Conservation (phyloP, 2,888 invertebrate species). For the Latrodectus elegans region DNA sequence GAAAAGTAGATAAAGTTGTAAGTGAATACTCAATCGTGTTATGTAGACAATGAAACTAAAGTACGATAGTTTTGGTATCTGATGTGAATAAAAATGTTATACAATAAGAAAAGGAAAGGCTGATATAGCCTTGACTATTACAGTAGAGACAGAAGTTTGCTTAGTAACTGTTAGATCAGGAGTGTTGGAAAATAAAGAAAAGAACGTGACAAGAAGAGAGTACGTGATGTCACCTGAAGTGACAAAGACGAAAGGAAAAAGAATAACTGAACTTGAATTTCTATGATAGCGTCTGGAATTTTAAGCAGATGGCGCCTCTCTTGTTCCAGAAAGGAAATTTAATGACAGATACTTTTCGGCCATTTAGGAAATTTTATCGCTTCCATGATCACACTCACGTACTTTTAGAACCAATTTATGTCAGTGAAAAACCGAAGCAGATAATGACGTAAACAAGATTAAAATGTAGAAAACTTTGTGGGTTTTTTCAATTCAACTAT, state of each 20-base stretch:
- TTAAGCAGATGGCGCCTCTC: constrained; percentile 18
- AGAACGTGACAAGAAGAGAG: constrained; percentile 11
- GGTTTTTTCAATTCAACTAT: constrained; percentile 21
- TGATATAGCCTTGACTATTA: constrained; percentile 41
- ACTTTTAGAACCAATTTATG: constrained; percentile 12
- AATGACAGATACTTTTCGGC: neutral
- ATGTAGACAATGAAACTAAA: no score
- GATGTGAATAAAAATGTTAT: no score
- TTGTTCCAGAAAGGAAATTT: constrained; percentile 34
- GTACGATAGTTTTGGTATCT: no score
- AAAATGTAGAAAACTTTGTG: constrained; percentile 27
- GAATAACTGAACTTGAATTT: constrained; percentile 57
- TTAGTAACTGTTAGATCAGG: neutral
- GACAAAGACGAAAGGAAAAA: constrained; percentile 25
- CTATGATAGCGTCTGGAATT: constrained; percentile 21
- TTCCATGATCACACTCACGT: constrained; percentile 30
- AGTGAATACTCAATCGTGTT: no score
- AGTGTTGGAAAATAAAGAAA: neutral
- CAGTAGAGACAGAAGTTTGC: constrained; percentile 35
- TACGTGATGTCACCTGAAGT: constrained; percentile 34
- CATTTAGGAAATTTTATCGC: neutral
- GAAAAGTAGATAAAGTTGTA: no score
- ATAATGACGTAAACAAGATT: constrained; percentile 14
- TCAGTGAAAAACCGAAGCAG: neutral
- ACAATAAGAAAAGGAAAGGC: neutral